Base-by-base conservation (phyloP, 2,113 vertebrate species). In the Trematocara nigrifrons region DNA sequence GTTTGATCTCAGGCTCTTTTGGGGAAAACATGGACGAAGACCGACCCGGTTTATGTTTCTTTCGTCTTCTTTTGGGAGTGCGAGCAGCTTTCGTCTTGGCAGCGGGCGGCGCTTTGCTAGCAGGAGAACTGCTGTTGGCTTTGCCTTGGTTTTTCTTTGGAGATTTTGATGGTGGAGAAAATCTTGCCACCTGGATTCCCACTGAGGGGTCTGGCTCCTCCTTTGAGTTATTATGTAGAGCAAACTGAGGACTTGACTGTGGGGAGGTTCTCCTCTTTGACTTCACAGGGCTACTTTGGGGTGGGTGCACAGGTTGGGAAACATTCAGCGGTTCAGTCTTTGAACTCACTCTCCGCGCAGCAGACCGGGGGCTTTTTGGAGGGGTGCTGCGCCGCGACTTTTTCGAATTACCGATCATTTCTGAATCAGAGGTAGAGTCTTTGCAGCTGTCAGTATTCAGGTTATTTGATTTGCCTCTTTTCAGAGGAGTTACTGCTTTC, bases 1-100 rank as follows among this genome's bases (percentile, higher is more conserved):
- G 78, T 76, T 93, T 96, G 84, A 97, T 97, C 87, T 97, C 96
- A 0, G 96, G 96, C 87, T 97, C 96, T n/a, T 91, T 94, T 2
- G 95, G 95, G 38, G 94, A 86, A 82, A 97, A 97, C 80, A 96
- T 91, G 76, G 92, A 93, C 11, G 82, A 86, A 2, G 83, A 13
- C 31, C 83, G 91, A 40, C 82, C 64, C 7, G 2, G 22, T 10
- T 51, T 91, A 35, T 2, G 76, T 83, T 91, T 96, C 86, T 93
- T 96, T 4, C 78, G 86, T 57, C 94, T 94, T 7, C 87, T 91
- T 90, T 92, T 96, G 31, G 89, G 71, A 10, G 86, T 20, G 3
- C 40, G 22, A 16, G 85, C 45, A 9, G 79, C 81, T 84, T 94
- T 96, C 2, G 79, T 92, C 89, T 95, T 96, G 20, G 80, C 52